Base-by-base conservation (phyloP, 1,140 invertebrate species). In the Zaprionus lachaisei region DNA sequence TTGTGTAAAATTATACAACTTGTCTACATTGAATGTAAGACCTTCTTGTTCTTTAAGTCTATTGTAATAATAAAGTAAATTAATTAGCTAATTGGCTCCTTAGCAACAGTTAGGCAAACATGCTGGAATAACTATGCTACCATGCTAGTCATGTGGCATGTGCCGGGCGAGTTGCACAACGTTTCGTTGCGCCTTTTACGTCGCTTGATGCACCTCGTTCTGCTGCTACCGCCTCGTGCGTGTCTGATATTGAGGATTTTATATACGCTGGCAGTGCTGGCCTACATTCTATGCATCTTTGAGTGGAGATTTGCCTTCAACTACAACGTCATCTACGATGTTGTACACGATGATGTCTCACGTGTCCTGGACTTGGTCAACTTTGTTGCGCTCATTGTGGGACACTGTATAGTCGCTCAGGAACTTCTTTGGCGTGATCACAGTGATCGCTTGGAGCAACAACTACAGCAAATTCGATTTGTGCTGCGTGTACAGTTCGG, bases 311-410 rank as follows among this genome's bases (percentile, higher is more conserved):
- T 77, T 15, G 49, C 49, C 9, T 63, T 73, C 7, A 73, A 77
- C 12, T 77, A 77, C 28, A 28, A 51, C 2, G 64, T 77, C n/a
- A 44, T 54, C 37, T 78, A 69, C 17, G 71, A 78, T 47, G 38
- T 12, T 0, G 20, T 57, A 0, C 44, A 78, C 28, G 76, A 78
- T 41, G 20, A 38, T 12, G 38, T 74, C 4, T 74, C 76, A 0
- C 41, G 44, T 7, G 11, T 58, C 4, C 14, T 78, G 3, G 76
- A 78, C 24, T 15, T 78, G 22, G 41, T 74, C 4, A 54, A 68
- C 22, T 73, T 68, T 55, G 17, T 74, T 26, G 44, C 41, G 0
- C 31, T 73, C 7, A 17, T 65, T 26, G 41, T 74, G 6, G 49
- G 37, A 17, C 76, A 78, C 31, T 9, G 6, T 17, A 22, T 69